phyloP scores from a whole-genome alignment of 2,888 invertebrate genomes.

The Chrysolina oricalcia region DNA sequence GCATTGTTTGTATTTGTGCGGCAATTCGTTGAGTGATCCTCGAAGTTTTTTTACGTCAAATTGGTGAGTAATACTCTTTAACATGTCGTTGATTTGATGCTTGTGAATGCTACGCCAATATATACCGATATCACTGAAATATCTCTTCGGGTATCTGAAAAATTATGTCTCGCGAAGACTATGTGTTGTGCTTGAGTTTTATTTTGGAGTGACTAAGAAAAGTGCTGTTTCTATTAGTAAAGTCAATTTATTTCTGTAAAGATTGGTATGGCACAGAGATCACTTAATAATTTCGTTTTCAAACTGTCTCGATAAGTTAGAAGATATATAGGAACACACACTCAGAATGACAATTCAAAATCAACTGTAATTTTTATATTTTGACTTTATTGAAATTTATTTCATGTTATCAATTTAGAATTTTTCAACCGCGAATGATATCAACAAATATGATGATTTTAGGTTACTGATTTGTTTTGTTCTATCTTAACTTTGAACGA shows the following conservation, averaged over 20 bases:
- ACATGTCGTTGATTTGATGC: not conserved
- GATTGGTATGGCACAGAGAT: conserved; percentile 19
- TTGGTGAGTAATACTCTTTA: conserved; percentile 26
- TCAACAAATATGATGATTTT: no score
- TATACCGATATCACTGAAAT: not conserved
- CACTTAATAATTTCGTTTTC: not conserved
- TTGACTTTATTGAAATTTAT: not conserved
- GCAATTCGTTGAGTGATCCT: conserved; percentile 51
- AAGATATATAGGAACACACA: not conserved
- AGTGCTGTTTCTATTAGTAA: not conserved
- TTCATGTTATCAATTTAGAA: not conserved
- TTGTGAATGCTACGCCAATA: not conserved
- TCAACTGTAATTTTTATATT: not conserved
- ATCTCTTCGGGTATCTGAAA: not conserved
- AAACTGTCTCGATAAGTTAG: not conserved
- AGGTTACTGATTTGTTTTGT: no score
- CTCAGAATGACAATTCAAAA: not conserved
- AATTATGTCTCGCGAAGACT: not conserved
- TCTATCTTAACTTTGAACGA: no score
- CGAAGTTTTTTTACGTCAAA: conserved; percentile 25
- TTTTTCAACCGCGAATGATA: not conserved
- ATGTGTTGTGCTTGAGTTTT: not conserved
- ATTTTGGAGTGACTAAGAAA: not conserved
- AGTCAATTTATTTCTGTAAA: conserved; percentile 10
- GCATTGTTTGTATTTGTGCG: conserved; percentile 60